Evolutionary conservation across 2,888 invertebrate genomes (phyloP).

Genomic region (Drosophila tanythrix): DNA sequence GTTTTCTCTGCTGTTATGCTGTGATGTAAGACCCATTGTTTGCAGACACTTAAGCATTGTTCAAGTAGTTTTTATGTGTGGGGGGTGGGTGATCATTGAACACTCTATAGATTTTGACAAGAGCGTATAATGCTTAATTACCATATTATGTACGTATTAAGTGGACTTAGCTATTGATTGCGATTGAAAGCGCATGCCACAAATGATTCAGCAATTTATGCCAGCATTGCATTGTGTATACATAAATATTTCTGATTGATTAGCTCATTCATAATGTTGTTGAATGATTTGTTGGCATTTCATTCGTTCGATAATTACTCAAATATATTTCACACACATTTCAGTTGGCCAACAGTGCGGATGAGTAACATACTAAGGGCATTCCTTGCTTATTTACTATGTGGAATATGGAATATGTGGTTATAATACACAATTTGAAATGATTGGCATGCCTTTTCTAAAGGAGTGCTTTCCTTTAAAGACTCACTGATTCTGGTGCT

Average conservation of each 20-base stretch:
- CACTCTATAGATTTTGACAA: neutral
- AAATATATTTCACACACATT: constrained; percentile 15
- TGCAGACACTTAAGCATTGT: constrained; percentile 52
- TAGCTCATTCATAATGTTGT: constrained; percentile 18
- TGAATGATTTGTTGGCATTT: constrained; percentile 20
- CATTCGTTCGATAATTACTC: constrained; percentile 21
- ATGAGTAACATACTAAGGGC: constrained; percentile 25
- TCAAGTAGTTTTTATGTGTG: constrained; percentile 13
- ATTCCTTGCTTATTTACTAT: neutral
- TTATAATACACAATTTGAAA: neutral
- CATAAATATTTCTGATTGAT: constrained; percentile 16
- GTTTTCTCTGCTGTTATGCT: neutral
- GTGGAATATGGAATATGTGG: neutral
- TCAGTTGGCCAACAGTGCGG: constrained; percentile 26
- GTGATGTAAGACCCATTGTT: constrained; percentile 57
- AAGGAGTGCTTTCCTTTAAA: neutral
- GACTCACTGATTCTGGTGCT: no score
- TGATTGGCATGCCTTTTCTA: neutral
- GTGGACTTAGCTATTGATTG: constrained; percentile 17
- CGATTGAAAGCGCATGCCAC: neutral
- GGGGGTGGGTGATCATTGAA: constrained; percentile 10
- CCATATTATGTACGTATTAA: constrained; percentile 26
- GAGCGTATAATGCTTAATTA: constrained; percentile 39
- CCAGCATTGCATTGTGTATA: constrained; percentile 1
- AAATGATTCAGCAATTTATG: neutral